Evolutionary conservation across 2,113 vertebrate genomes (phyloP).

Genomic region (Chrysemys picta): DNA sequence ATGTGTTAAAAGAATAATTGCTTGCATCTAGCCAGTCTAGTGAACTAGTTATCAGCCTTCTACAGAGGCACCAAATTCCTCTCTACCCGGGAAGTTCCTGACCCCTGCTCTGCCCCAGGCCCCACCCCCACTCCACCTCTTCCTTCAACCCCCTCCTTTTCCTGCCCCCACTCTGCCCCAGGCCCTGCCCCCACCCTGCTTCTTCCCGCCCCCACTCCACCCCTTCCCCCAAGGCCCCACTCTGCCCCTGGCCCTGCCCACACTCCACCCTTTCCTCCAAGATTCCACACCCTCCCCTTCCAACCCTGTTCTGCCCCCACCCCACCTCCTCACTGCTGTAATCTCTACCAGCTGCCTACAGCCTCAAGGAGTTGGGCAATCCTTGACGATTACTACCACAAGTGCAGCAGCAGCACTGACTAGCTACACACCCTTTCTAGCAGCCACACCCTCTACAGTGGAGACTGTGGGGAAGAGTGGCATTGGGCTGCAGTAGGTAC

Average conservation of each 20-base stretch:
- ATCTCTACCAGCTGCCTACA: neutral
- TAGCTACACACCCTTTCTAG: fast-evolving
- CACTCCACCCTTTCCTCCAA: no score
- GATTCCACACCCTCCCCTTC: no score
- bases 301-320: no score
- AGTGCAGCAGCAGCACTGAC: neutral
- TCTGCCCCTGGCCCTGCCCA: no score
- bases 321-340: neutral
- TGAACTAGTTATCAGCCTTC: neutral
- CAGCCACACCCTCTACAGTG: fast-evolving
- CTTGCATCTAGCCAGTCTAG: neutral
- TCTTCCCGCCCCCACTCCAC: no score
- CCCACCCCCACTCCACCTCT: no score
- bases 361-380: neutral
- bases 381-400: neutral
- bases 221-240: neutral
- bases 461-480: neutral
- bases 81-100: no score
- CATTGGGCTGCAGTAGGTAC: fast-evolving
- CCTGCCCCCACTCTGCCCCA: no score
- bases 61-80: no score
- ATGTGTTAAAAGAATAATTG: neutral
- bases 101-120: no score
- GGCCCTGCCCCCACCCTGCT: no score
- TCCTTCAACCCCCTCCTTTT: no score